Evolutionary conservation across 2,113 vertebrate genomes (phyloP).

Genomic region (Tinamus guttatus): DNA sequence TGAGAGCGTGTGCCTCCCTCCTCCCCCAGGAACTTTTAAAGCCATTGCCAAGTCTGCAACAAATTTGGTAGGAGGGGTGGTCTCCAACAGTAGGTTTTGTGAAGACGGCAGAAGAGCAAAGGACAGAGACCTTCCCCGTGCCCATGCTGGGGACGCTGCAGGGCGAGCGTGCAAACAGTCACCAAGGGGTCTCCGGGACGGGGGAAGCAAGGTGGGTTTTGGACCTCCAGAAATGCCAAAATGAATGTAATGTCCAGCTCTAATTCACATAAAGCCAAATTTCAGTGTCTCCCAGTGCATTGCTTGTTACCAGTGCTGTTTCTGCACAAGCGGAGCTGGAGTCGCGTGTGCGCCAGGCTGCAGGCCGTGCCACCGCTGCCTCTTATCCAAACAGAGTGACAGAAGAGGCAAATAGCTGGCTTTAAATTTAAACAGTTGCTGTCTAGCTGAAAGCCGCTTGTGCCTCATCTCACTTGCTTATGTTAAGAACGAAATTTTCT

Average conservation of each 20-base stretch:
- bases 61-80: neutral
- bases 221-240: neutral
- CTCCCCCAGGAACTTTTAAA: neutral
- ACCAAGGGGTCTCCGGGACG: neutral
- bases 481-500: neutral
- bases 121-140: neutral
- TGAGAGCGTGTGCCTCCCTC: neutral
- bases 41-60: neutral
- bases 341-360: accelerated
- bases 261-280: neutral
- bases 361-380: neutral
- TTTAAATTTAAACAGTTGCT: neutral
- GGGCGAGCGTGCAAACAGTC: neutral
- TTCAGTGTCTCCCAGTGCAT: accelerated
- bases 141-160: accelerated
- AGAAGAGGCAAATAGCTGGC: neutral
- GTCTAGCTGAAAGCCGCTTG: neutral
- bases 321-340: accelerated
- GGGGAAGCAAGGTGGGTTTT: neutral
- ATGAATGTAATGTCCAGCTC: neutral
- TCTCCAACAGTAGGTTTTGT: neutral
- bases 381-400: accelerated
- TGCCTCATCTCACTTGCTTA: neutral
- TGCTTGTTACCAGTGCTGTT: neutral
- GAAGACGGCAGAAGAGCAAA: neutral